Base-by-base conservation (phyloP, 2,888 invertebrate species). In the Hermodice carunculata region DNA sequence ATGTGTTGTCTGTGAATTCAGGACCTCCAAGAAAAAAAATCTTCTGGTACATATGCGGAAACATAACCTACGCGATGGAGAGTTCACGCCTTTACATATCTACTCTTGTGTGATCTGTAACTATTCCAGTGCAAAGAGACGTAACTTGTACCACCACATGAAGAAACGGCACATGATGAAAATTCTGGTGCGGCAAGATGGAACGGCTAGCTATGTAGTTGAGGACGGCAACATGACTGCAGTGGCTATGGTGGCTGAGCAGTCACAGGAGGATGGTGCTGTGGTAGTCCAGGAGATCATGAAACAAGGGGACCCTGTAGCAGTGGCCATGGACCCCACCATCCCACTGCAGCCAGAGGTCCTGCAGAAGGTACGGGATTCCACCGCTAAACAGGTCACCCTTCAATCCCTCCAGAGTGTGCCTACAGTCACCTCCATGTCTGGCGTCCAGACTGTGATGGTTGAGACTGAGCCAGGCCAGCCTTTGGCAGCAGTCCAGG, bases 1-100 rank as follows among this genome's bases (percentile, higher is more conserved):
- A 1, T 84, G 84, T 75, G 82, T 83, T 11, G 81, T 83, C 8
- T 84, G 84, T 71, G 81, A 82, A 40, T 84, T 80, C 70, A 75
- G 71, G 32, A 82, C 83, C 4, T 74, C 70, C 31, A 75, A 69
- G 56, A 80, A 81, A 69, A 82, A 83, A 65, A 81, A 81, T 61
- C 63, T 84, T 11, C 73, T 83, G 19, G 80, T 83, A 0, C 84
- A 84, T 66, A 83, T 84, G 46, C n/a, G 53, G 34, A 61, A 63
- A 17, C 57, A 56, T 32, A 63, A 63, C 57, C 32, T 28, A 31
- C 52, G 61, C 17, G 53, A 43, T 28, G 53, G 44, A n/a, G 26
- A 52, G 4, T 37, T 42, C 1, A 26, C 22, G 0, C 43, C 24
- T 28, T 31, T 31, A 17, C 44, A 46, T 14, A 19, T 56, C 4